These are phyloP conservation scores for Acipenser oxyrinchus DNA, from an alignment of 2,797 vertebrate species.

Conservation along the genomic window DNA sequence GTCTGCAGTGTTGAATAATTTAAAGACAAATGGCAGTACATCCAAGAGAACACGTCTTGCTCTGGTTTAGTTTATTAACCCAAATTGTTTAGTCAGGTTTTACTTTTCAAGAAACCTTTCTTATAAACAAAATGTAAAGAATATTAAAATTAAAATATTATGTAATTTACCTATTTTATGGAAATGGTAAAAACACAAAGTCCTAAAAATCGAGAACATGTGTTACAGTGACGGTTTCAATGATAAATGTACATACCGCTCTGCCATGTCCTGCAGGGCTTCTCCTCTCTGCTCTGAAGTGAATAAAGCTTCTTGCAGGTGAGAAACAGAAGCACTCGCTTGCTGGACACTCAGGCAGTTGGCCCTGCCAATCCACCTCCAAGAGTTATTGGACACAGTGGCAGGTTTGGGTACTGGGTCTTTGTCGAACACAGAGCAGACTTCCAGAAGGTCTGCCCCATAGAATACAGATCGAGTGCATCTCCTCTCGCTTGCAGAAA, in stretches of 20 bases:
- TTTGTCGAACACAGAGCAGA: conserved; percentile 51
- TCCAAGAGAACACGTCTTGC: no score
- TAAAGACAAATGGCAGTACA: no score
- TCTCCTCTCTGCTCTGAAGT: conserved; percentile 51
- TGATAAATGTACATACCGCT: conserved; percentile 55
- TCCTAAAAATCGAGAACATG: background rate
- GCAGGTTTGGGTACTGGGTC: conserved; percentile 24
- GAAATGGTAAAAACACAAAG: no score
- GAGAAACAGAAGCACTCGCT: conserved; percentile 42
- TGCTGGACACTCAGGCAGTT: conserved; percentile 56
- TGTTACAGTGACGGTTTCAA: no score
- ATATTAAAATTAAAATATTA: no score
- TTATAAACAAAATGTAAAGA: no score
- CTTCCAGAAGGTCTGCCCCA: conserved; percentile 72
- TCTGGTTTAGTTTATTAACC: no score
- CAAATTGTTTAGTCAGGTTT: no score
- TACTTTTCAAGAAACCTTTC: no score
- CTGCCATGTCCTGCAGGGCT: conserved; percentile 50
- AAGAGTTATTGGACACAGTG: conserved; percentile 41
- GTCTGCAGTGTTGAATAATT: no score
- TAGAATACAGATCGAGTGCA: conserved; percentile 74
- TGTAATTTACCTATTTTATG: no score
- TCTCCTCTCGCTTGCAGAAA: conserved; percentile 74
- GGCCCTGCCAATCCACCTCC: conserved; percentile 71
- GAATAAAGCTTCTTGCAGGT: conserved; percentile 54